Evolutionary conservation across 2,797 vertebrate species (phyloP).

Genomic region (Rhynchotus rufescens): DNA sequence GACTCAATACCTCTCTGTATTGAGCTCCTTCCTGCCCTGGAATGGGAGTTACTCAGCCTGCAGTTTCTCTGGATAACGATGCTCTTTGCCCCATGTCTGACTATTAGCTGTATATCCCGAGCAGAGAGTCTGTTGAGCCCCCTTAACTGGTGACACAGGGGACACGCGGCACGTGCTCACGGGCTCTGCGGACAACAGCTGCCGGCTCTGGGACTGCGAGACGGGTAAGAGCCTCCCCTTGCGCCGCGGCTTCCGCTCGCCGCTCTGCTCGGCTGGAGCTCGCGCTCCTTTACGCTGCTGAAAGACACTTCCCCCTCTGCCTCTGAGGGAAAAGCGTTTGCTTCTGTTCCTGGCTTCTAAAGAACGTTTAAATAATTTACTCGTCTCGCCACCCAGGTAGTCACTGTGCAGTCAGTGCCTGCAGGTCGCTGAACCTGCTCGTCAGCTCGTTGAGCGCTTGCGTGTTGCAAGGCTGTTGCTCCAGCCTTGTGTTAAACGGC

Average conservation of each 20-base stretch:
- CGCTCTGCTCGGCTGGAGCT: too few species aligned
- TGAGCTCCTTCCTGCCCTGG: fast-evolving
- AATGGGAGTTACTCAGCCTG: fast-evolving
- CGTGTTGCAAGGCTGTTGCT: not conserved
- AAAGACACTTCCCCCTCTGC: fast-evolving
- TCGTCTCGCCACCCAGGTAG: fast-evolving
- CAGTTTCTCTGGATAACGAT: too few species aligned
- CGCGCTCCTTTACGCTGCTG: not conserved
- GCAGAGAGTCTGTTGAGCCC: not conserved
- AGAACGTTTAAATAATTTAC: not conserved
- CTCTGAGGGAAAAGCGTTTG: not conserved
- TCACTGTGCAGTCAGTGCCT: fast-evolving
- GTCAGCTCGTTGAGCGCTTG: fast-evolving
- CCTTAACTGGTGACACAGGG: constrained; percentile 87
- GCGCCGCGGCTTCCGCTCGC: fast-evolving
- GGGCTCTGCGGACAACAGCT: constrained; percentile 97
- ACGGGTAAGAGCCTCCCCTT: constrained; percentile 82
- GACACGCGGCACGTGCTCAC: constrained; percentile 96
- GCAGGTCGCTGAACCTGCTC: not conserved
- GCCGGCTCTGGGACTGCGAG: constrained; percentile 96
- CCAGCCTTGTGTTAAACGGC: not conserved
- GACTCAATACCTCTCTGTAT: fast-evolving
- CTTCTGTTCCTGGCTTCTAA: not conserved
- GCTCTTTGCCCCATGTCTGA: not conserved
- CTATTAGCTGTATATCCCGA: not conserved